Base-by-base conservation (phyloP, 2,113 vertebrate genomes). In the Psilopogon haemacephalus region DNA sequence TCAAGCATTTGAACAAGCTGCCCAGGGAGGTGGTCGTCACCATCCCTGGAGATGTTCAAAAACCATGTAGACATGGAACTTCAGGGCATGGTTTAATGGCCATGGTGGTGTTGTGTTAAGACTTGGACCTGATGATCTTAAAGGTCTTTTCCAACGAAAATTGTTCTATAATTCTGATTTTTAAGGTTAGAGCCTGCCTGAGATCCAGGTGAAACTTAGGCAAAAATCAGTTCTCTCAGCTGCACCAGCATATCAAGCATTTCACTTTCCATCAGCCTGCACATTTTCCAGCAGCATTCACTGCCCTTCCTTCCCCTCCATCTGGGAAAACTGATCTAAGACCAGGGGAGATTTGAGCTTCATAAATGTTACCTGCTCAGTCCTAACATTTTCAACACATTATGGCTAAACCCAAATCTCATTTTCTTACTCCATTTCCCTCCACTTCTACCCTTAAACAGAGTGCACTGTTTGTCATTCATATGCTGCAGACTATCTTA, bases 161-260 rank as follows among this genome's bases (percentile, higher is more conserved):
- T 50, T 12, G 24, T 12, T 50, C 48, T 50, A 50, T 11, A 50
- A 50, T 50, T 50, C 21, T 50, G 21, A 50, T 50, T 50, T 24
- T 50, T 21, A 24, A 23, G 48, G 21, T 50, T 50, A 4, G 11
- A 58, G 13, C 27, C 33, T 73, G 14, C 37, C 26, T 1, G 1
- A 84, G 28, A 50, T 24, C 20, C 42, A 32, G 21, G 2, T 44
- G 24, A 77, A 33, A 6, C 0, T 0, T 17, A 5, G n/a, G n/a
- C 20, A 17, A 81, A 76, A 46, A 10, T 11, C 83, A 76, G 12
- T 17, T 55, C 54, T 13, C 64, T 32, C 54, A 63, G 18, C 8
- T 1, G 1, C 33, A 72, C 7, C 26, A 54, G 12, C 35, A 16
- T n/a, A 44, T 12, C 35, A 48, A 58, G 28, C 2, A 9, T 35